Percentiles rank a stretch among this genome's conserved stretches.
Conservation (phyloP, 2,888 invertebrate species). For the Trichogramma evanescens region DNA sequence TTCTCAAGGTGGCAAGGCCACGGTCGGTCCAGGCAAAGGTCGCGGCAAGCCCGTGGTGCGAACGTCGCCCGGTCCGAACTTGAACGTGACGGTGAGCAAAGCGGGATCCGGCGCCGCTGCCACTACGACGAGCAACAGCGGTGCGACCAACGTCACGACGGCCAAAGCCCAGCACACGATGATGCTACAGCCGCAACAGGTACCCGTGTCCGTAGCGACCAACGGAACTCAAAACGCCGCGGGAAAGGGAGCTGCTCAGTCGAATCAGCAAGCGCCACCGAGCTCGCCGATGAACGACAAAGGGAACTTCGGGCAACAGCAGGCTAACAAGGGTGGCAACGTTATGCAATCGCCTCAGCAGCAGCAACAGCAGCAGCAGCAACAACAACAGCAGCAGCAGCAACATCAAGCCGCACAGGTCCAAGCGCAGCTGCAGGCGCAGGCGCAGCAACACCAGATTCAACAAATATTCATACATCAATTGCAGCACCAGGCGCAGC, state of each 20-base stretch:
- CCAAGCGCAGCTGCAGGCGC: slow-evolving; percentile 31
- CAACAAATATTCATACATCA: slow-evolving; percentile 41
- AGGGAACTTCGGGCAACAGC: slow-evolving; percentile 48
- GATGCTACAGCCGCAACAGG: slow-evolving; percentile 33
- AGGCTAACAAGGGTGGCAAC: slow-evolving; percentile 32
- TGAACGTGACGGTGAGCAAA: slow-evolving; percentile 50
- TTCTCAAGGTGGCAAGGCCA: slow-evolving; percentile 36
- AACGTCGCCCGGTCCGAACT: slow-evolving; percentile 61
- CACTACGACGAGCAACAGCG: neutral
- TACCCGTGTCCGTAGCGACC: slow-evolving; percentile 26
- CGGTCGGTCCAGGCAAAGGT: slow-evolving; percentile 53
- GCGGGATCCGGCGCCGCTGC: slow-evolving; percentile 48
- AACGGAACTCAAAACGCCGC: slow-evolving; percentile 26
- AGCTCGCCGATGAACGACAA: slow-evolving; percentile 57
- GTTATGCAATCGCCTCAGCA: slow-evolving; percentile 45
- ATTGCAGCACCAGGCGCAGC: slow-evolving; percentile 37
- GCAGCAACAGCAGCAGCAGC: slow-evolving; percentile 28
- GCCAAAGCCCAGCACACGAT: slow-evolving; percentile 36
- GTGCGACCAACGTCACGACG: slow-evolving; percentile 37
- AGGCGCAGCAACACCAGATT: slow-evolving; percentile 32
- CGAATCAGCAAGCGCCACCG: slow-evolving; percentile 39
- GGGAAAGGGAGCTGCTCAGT: neutral
- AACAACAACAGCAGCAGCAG: slow-evolving; percentile 31
- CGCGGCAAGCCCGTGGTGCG: slow-evolving; percentile 65
- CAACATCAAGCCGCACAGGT: slow-evolving; percentile 39